These are phyloP conservation scores for Eristalis intricaria DNA, from an alignment of 2,888 invertebrate genomes.

Conservation along the genomic window DNA sequence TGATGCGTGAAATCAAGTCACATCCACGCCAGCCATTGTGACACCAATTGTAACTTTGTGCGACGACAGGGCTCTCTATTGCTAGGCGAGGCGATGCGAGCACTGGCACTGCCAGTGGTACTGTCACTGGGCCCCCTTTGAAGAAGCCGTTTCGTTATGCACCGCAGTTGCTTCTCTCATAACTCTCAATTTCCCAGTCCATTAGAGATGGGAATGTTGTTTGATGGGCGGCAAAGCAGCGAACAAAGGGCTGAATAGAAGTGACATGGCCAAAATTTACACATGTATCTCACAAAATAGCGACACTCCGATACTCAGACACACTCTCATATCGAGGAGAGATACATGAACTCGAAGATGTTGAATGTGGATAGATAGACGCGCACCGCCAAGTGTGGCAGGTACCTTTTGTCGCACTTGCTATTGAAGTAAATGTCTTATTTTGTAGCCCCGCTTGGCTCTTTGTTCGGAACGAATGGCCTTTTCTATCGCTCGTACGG, in stretches of 20 bases:
- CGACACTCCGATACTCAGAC: constrained; percentile 32
- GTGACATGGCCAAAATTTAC: constrained; percentile 72
- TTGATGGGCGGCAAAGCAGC: constrained; percentile 67
- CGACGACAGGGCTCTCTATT: constrained; percentile 19
- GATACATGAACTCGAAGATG: neutral
- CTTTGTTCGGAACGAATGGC: constrained; percentile 64
- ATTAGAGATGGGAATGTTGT: constrained; percentile 56
- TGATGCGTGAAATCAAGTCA: constrained; percentile 64
- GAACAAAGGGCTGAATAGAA: constrained; percentile 68
- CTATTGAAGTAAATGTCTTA: constrained; percentile 69
- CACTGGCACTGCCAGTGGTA: neutral
- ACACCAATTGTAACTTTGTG: constrained; percentile 53
- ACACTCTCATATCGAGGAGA: neutral
- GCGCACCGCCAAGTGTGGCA: constrained; percentile 42
- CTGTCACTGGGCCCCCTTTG: constrained; percentile 43
- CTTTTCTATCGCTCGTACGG: constrained; percentile 16
- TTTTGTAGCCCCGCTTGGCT: constrained; percentile 53
- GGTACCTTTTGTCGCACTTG: constrained; percentile 68
- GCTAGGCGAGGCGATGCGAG: neutral
- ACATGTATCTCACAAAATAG: constrained; percentile 68
- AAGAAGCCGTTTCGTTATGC: constrained; percentile 70
- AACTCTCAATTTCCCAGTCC: constrained; percentile 66
- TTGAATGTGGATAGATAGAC: constrained; percentile 39
- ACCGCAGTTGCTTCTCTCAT: constrained; percentile 61
- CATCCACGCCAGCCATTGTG: constrained; percentile 64